Percentiles rank a stretch among this genome's conserved stretches.
These are phyloP conservation scores for Saiga tatarica DNA, from an alignment of 2,113 vertebrate species.

Conservation along the genomic window DNA sequence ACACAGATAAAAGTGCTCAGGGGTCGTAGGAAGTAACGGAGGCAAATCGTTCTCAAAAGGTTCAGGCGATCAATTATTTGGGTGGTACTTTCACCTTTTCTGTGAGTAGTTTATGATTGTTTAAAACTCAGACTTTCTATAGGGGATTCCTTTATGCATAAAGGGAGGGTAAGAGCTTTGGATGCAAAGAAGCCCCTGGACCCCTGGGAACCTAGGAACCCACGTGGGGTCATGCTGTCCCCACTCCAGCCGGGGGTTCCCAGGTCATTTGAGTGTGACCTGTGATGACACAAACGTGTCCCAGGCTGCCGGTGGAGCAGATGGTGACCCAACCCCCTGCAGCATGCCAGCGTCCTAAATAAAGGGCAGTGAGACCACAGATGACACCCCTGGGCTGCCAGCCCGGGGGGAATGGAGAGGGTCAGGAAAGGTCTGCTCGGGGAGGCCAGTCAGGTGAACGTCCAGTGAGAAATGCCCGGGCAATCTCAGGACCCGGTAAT, in stretches of 20 bases:
- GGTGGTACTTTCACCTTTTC: too few species aligned
- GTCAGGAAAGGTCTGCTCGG: not conserved
- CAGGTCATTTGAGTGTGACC: not conserved
- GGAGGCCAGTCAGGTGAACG: not conserved
- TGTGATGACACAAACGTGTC: not conserved
- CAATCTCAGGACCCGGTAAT: not conserved
- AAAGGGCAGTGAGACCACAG: not conserved
- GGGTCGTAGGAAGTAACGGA: fast-evolving
- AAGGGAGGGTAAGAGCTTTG: not conserved
- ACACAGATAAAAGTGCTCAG: fast-evolving
- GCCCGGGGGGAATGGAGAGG: not conserved
- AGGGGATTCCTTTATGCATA: fast-evolving
- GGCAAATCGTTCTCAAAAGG: not conserved
- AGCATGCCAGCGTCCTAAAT: not conserved
- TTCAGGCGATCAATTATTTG: too few species aligned
- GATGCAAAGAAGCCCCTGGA: not conserved
- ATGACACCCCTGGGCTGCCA: not conserved
- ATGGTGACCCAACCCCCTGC: not conserved
- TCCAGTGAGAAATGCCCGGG: not conserved
- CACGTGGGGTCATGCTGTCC: fast-evolving
- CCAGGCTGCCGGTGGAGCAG: not conserved
- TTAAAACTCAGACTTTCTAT: not conserved
- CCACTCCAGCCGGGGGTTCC: not conserved
- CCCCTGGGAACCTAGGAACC: not conserved
- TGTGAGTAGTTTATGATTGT: not conserved